Evolutionary conservation across 2,797 vertebrate species (phyloP), one percentile per base, ranked within the genome.

Genomic region (Falco columbarius): DNA sequence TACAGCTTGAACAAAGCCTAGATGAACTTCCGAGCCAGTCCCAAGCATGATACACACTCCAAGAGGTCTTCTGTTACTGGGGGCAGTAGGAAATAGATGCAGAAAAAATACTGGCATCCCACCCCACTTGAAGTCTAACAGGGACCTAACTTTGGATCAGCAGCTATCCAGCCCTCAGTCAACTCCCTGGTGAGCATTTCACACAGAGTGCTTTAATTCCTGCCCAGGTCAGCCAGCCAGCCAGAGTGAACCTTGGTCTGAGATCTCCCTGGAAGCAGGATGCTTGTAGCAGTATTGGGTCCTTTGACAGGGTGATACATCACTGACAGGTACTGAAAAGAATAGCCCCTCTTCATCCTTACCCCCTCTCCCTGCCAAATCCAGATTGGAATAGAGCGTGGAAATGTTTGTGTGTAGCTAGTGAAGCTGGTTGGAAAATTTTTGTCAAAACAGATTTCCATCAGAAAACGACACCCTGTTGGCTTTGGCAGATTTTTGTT

Each of bases 401-500:
- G 95, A 96, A 97, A 96, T 90, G 89, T 95, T 95, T 94, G 79
- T 91, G 80, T 14, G 2, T 3, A 76, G 90, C 89, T 62, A 55
- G 65, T 3, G 62, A 67, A 92, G 86, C 81, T 85, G 95, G 40
- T 89, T 65, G 93, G 97, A 92, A 95, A 89, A 55, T 32, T 56
- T 61, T 91, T 95, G 96, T 95, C 95, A 95, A 68, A 97, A 92
- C 46, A 87, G 81, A 96, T 97, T 94, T 89, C 86, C 92, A 94
- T 97, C 94, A 95, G 89, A 68, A 85, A 93, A 80, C 2, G 67
- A 96, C 91, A 88, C 91, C 85, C 91, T 96, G 89, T 96, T 96
- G 96, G 94, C 96, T 97, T 96, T 96, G 96, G 95, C 96, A 97
- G 95, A 96, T 96, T 96, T 95, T 66, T 88, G 58, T 91, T 96